Conservation (phyloP, 2,797 vertebrate genomes). For the Pterois miles region DNA sequence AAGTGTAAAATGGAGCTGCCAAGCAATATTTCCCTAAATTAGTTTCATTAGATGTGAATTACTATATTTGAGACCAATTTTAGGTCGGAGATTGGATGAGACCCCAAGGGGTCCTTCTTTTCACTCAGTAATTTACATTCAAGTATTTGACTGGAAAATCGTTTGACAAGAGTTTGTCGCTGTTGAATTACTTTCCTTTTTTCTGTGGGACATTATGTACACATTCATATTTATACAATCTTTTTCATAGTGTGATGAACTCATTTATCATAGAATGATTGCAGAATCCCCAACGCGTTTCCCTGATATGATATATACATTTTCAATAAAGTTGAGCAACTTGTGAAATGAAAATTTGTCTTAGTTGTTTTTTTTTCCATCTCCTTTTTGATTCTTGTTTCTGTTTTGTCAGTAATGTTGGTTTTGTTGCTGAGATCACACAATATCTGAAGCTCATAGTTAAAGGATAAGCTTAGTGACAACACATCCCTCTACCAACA, state of each 20-base stretch:
- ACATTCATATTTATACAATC: slow-evolving; percentile 21
- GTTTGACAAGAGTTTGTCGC: slow-evolving; percentile 41
- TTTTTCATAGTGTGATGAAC: slow-evolving; percentile 23
- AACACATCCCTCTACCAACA: background rate
- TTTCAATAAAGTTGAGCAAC: slow-evolving; percentile 71
- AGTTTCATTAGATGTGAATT: slow-evolving; percentile 69
- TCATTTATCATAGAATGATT: slow-evolving; percentile 36
- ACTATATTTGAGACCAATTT: slow-evolving; percentile 70
- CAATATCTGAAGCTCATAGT: background rate
- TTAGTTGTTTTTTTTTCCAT: slow-evolving; percentile 32
- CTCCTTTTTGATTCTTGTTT: background rate
- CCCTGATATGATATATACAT: slow-evolving; percentile 19
- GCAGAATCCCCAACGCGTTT: slow-evolving; percentile 24
- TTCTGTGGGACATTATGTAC: slow-evolving; percentile 30
- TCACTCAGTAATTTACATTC: slow-evolving; percentile 56
- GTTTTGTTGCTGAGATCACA: background rate
- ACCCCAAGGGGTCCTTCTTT: slow-evolving; percentile 52
- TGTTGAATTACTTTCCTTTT: slow-evolving; percentile 42
- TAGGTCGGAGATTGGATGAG: slow-evolving; percentile 63
- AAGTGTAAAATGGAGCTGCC: slow-evolving; percentile 52
- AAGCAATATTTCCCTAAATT: slow-evolving; percentile 58
- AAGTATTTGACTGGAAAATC: slow-evolving; percentile 64
- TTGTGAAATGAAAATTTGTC: slow-evolving; percentile 42
- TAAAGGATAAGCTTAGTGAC: background rate
- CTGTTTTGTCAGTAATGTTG: background rate